phyloP scores from a whole-genome alignment of 2,888 invertebrate genomes.

The Zelleria hepariella region DNA sequence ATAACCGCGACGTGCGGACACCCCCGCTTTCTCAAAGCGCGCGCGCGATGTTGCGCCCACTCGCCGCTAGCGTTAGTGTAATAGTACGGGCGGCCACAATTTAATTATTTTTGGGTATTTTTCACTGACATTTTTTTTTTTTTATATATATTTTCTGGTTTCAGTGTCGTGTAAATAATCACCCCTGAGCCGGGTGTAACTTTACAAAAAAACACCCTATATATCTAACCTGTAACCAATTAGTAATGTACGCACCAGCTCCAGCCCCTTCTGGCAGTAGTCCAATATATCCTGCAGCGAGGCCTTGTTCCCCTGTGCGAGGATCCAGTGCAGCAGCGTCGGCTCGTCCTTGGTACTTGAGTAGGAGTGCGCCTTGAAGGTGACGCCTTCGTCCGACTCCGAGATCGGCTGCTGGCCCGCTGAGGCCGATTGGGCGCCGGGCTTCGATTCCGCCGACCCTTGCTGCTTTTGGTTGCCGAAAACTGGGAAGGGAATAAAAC shows the following conservation, averaged over 20 bases:
- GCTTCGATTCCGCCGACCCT: background rate
- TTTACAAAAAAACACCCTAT: too few relatives aligned
- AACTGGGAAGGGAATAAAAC: conserved; percentile 2
- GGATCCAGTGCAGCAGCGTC: conserved; percentile 88
- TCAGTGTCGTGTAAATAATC: too few relatives aligned
- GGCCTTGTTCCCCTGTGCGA: conserved; percentile 84
- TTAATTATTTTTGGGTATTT: too few relatives aligned
- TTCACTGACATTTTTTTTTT: too few relatives aligned
- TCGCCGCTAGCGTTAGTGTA: too few relatives aligned
- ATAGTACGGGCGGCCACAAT: too few relatives aligned
- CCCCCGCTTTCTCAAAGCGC: too few relatives aligned
- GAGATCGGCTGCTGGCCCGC: conserved; percentile 25
- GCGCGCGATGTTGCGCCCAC: too few relatives aligned
- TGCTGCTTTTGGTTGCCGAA: conserved; percentile 1
- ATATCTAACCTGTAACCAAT: too few relatives aligned
- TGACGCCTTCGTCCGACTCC: conserved; percentile 48
- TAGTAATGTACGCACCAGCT: conserved; percentile 70
- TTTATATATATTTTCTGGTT: too few relatives aligned
- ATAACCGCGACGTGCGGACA: too few relatives aligned
- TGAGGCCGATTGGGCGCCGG: background rate
- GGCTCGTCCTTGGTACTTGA: conserved; percentile 57
- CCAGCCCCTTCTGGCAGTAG: conserved; percentile 82
- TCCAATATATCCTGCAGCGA: conserved; percentile 84
- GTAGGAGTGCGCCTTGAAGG: conserved; percentile 41
- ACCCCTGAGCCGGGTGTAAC: too few relatives aligned